These are phyloP conservation scores for Macropodus opercularis DNA, from an alignment of 2,797 vertebrate genomes.

Conservation along the genomic window DNA sequence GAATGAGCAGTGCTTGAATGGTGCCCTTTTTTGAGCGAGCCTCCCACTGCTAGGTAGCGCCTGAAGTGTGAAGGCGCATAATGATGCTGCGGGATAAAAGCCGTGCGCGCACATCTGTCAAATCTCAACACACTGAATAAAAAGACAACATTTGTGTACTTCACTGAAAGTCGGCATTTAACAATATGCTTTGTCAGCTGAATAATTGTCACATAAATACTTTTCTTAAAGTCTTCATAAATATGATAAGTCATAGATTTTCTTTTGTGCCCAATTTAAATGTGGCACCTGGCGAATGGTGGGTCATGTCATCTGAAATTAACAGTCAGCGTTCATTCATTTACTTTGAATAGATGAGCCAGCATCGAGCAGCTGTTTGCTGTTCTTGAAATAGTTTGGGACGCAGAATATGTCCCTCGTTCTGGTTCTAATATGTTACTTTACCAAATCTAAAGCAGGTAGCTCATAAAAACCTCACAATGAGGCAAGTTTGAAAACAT, in stretches of 20 bases:
- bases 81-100: conserved; percentile 46
- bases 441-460: conserved; percentile 26
- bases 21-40: conserved; percentile 56
- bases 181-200: neutral
- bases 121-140: conserved; percentile 18
- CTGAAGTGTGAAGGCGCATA: conserved; percentile 59
- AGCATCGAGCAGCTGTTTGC: conserved; percentile 47
- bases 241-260: conserved; percentile 1
- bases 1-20: conserved; percentile 69
- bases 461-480: conserved; percentile 7
- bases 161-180: too few species aligned
- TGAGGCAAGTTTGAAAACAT: conserved; percentile 8
- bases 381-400: conserved; percentile 21
- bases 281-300: conserved; percentile 7
- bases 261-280: conserved; percentile 32
- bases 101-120: conserved; percentile 23
- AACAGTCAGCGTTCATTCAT: conserved; percentile 11
- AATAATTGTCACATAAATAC: neutral
- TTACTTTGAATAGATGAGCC: conserved; percentile 11
- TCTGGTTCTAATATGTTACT: conserved; percentile 17
- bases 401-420: conserved; percentile 30
- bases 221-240: neutral
- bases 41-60: conserved; percentile 58
- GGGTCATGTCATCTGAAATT: conserved; percentile 12
- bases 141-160: conserved; percentile 10